phyloP scores from a whole-genome alignment of 2,113 vertebrate genomes.

The Tyto alba region DNA sequence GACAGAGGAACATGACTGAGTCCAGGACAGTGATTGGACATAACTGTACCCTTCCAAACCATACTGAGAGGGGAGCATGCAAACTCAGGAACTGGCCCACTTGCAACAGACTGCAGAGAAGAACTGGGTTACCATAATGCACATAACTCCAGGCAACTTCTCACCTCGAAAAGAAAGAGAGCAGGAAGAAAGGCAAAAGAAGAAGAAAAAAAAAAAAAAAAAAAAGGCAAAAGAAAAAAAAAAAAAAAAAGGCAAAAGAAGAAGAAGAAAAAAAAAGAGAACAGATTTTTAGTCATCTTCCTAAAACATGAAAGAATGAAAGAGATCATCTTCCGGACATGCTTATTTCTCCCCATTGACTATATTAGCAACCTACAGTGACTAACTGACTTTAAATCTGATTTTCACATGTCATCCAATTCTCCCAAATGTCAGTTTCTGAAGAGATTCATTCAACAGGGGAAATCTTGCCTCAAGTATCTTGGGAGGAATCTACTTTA shows the following conservation, averaged over 20 bases:
- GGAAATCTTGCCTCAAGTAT: background rate
- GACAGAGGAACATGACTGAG: background rate
- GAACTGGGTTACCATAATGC: background rate
- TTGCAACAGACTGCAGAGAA: background rate
- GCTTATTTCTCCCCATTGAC: background rate
- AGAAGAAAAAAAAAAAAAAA: background rate
- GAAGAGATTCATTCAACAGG: background rate
- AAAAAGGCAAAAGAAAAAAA: background rate
- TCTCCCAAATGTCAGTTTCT: conserved; percentile 9
- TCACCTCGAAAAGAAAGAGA: too few relatives aligned
- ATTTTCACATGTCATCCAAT: conserved; percentile 4
- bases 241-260: background rate
- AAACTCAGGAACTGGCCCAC: background rate
- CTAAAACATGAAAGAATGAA: background rate
- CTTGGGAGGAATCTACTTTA: background rate
- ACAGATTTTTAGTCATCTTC: background rate
- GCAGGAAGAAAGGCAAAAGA: too few relatives aligned
- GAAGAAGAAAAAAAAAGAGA: background rate
- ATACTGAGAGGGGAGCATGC: accelerated
- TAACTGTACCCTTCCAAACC: background rate
- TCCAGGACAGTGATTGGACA: background rate
- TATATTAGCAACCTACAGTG: background rate
- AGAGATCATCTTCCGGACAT: background rate
- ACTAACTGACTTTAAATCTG: background rate
- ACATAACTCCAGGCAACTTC: background rate